phyloP scores from a whole-genome alignment of 92 coral and sea anemone species.

The Epizoanthus ramosus region DNA sequence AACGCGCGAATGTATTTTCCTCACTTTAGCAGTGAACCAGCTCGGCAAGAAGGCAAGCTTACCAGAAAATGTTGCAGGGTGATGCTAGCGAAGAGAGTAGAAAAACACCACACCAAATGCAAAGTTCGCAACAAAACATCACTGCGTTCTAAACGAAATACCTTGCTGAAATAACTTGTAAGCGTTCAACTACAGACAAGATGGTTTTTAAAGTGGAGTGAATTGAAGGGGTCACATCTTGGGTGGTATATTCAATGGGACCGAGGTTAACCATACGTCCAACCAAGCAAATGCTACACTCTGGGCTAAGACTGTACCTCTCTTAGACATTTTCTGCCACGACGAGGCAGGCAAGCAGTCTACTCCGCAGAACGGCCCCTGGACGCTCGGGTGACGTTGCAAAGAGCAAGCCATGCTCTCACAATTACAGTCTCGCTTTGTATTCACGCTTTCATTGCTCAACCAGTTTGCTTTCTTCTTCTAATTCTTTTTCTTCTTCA shows the following conservation, averaged over 20 bases:
- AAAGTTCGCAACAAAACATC: neutral
- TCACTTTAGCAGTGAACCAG: no score
- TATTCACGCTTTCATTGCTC: conserved; percentile 22
- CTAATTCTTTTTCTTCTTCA: conserved; percentile 32
- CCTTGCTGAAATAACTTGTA: neutral
- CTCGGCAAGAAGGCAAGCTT: no score
- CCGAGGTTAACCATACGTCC: neutral
- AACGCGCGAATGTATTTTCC: neutral
- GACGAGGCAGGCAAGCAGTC: neutral
- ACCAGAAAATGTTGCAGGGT: neutral
- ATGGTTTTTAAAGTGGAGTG: conserved; percentile 1
- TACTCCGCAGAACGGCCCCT: neutral
- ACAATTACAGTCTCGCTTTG: neutral
- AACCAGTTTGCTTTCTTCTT: conserved; percentile 35
- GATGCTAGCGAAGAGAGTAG: neutral
- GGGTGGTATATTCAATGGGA: neutral
- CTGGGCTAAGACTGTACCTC: neutral
- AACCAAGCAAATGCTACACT: neutral
- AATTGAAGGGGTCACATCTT: neutral
- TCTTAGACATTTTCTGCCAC: neutral
- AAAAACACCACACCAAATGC: neutral
- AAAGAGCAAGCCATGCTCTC: conserved; percentile 10
- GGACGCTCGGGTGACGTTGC: neutral
- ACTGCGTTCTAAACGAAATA: neutral
- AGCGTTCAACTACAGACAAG: neutral